Base-by-base conservation (phyloP, 2,113 vertebrate species). In the Hippolais icterina region DNA sequence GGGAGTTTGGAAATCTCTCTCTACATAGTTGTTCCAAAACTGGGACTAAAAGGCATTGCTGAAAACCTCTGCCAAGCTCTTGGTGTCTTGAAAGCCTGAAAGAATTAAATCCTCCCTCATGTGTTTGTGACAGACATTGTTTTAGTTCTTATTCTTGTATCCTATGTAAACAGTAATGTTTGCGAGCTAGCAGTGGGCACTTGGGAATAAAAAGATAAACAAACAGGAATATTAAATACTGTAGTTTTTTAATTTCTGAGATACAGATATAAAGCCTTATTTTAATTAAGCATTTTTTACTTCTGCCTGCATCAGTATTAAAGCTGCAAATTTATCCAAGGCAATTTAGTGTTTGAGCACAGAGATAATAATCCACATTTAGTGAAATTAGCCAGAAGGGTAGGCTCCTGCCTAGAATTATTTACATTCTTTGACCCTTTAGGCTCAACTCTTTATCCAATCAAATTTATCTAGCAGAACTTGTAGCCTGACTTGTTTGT, bases 221-320 rank as follows among this genome's bases (percentile, higher is more conserved):
- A 87, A 90, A 41, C 24, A 90, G 35, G 47, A 93, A 56, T 79
- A 78, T 88, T 59, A 39, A 80, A 65, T 61, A 71, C 41, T 75
- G 33, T 6, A 6, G 13, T 46, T 75, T 75, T 64, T 54, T 2
- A 59, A 33, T 75, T 91, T 85, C 63, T 92, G 47, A 81, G 17
- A 54, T 82, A 80, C 22, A 54, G 47, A 81, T 65, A 85, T 74
- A 82, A 80, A 64, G 22, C n/a, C 46, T 92, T 92, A 83, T 91
- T 94, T 97, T 94, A 96, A 93, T 85, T 90, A 90, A 95, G 41
- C 60, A 83, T 91, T 83, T 94, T 70, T 53, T 92, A 63, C 59
- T 75, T 83, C 57, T 91, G 68, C 76, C 54, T 89, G 87, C 53
- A 77, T 87, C 64, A 54, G 44, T 80, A 88, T 82, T 81, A 74